These are phyloP conservation scores for Lithophane ornitopus DNA, from an alignment of 2,888 invertebrate species.

Conservation along the genomic window DNA sequence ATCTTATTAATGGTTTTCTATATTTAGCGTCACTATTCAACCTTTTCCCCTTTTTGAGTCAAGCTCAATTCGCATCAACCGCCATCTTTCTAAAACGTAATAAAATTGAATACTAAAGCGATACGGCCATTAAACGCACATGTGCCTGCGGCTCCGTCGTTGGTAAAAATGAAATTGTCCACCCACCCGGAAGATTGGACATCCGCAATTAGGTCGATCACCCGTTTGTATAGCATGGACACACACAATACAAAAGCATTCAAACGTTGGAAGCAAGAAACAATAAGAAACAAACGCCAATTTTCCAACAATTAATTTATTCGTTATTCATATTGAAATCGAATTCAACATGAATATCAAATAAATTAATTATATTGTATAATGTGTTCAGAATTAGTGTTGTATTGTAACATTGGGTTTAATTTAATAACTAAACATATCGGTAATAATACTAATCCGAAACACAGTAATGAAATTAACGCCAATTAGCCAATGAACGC, in stretches of 20 bases:
- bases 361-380: background rate
- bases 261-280: constrained; percentile 31
- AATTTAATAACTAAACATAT: constrained; percentile 32
- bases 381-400: constrained; percentile 13
- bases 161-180: constrained; percentile 66
- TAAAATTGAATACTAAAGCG: constrained; percentile 52
- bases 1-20: background rate
- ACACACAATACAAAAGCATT: constrained; percentile 31
- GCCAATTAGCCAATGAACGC: constrained; percentile 8
- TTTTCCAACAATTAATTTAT: constrained; percentile 8
- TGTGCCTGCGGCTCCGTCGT: constrained; percentile 37
- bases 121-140: constrained; percentile 53
- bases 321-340: too few species aligned
- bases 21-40: background rate
- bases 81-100: constrained; percentile 22
- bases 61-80: background rate
- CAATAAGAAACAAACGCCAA: constrained; percentile 23
- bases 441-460: constrained; percentile 5
- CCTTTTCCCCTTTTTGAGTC: background rate
- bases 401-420: constrained; percentile 4
- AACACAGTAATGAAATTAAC: constrained; percentile 23
- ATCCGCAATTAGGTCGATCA: constrained; percentile 65
- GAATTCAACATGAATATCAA: constrained; percentile 9
- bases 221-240: constrained; percentile 21
- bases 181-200: constrained; percentile 68